Base-by-base conservation (phyloP, 2,888 invertebrate species). In the Sminthurinus aureus region DNA sequence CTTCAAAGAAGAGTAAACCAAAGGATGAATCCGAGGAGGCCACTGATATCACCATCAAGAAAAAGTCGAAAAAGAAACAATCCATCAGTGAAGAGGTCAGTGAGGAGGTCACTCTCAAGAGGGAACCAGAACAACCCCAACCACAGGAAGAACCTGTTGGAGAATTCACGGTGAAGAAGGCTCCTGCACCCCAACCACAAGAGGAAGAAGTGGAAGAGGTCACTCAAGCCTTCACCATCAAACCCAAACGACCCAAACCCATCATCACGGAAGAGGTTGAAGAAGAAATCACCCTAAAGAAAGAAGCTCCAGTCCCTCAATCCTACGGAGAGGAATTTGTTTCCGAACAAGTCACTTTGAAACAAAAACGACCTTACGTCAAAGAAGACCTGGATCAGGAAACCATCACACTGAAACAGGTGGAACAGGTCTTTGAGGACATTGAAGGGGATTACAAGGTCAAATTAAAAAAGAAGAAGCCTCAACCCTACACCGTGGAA, bases 401-500 rank as follows among this genome's bases (percentile, higher is more conserved):
- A 74, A 83, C 85, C 18, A 84, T 87, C 18, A 87, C 87, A 8
- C 66, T 88, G 20, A 86, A 85, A 58, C 86, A 86, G 64, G 66
- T 86, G 12, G 87, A 89, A 18, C 86, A 86, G 79, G 87, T 86
- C 1, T 86, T 86, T 83, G 89, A 88, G 77, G 88, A 88, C n/a
- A 95, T 96, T 18, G 96, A 96, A 89, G 96, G 96, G 91, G 96
- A 96, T 91, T 96, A 96, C 90, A 96, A 94, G 90, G 96, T 96
- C 95, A 96, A 91, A 90, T 93, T 87, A 93, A 93, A 86, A 93
- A 93, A 88, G 92, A 93, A 85, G 92, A 90, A 83, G 26, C 77
- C 76, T n/a, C 26, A 80, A 52, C 93, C 93, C 84, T 91, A 91
- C 66, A 91, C 92, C 71, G 94, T 94, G 90, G 94, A 94, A 90